phyloP scores from a whole-genome alignment of 2,888 invertebrate genomes.

The Chymomyza amoena region DNA sequence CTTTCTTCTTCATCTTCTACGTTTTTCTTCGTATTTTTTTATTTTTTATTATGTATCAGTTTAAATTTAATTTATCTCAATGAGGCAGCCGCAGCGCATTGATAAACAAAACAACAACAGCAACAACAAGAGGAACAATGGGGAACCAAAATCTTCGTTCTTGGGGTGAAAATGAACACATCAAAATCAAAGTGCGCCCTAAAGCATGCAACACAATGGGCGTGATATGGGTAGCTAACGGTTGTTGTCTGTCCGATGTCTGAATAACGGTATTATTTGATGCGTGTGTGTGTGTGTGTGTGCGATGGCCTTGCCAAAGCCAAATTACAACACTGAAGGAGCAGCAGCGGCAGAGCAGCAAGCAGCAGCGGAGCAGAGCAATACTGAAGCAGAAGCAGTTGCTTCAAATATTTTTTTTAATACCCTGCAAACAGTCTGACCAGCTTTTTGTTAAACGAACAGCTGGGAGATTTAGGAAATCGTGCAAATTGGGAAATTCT shows the following conservation, averaged over 20 bases:
- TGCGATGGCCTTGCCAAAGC: slow-evolving; percentile 8
- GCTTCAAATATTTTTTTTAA: neutral
- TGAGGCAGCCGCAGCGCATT: slow-evolving; percentile 14
- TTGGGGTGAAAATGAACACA: slow-evolving; percentile 56
- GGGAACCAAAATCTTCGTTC: neutral
- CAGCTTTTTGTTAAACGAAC: too few relatives aligned
- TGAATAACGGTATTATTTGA: neutral
- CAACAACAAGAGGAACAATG: slow-evolving; percentile 2
- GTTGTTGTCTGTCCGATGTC: neutral
- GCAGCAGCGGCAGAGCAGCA: neutral
- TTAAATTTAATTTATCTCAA: slow-evolving; percentile 67
- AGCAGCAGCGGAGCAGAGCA: too few relatives aligned
- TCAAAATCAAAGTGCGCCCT: slow-evolving; percentile 59
- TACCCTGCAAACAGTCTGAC: too few relatives aligned
- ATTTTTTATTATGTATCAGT: slow-evolving; percentile 45
- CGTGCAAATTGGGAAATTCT: too few relatives aligned
- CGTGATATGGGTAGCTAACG: slow-evolving; percentile 1
- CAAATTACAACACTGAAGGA: neutral
- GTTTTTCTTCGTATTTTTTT: neutral
- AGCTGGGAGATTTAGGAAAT: too few relatives aligned
- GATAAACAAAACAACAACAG: slow-evolving; percentile 1
- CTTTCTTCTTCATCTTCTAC: slow-evolving; percentile 39
- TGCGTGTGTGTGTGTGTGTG: slow-evolving; percentile 9
- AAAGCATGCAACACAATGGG: slow-evolving; percentile 7
- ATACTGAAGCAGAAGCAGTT: neutral